A percentile compares a stretch with the other conserved stretches of the same genome.
These are phyloP conservation scores for Adrianichthys oophorus DNA, from an alignment of 2,797 vertebrate species.

Conservation along the genomic window DNA sequence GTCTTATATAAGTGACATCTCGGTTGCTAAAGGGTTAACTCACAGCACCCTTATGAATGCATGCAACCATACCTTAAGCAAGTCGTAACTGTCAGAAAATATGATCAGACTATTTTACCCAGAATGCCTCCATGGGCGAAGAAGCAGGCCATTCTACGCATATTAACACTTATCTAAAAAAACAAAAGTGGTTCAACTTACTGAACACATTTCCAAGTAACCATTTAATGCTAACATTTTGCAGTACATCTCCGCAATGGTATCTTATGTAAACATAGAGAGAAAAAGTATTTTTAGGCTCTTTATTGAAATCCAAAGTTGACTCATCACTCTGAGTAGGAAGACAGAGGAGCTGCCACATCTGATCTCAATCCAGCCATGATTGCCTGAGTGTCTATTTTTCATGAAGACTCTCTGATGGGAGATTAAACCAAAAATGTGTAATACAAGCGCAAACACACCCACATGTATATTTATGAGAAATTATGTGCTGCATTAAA, in stretches of 20 bases:
- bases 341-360: slow-evolving; percentile 30
- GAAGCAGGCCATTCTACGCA: too few relatives aligned
- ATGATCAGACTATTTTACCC: too few relatives aligned
- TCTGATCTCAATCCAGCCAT: slow-evolving; percentile 16
- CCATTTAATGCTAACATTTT: neutral
- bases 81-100: too few relatives aligned
- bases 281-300: slow-evolving; percentile 39
- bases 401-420: slow-evolving; percentile 1
- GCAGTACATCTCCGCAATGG: slow-evolving; percentile 15
- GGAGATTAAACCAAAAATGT: slow-evolving; percentile 7
- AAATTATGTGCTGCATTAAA: neutral
- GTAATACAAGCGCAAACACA: slow-evolving; percentile 7
- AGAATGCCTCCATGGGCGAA: too few relatives aligned
- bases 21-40: too few relatives aligned
- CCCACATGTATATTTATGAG: neutral
- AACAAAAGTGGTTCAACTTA: too few relatives aligned
- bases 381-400: slow-evolving; percentile 8
- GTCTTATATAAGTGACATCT: too few relatives aligned
- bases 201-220: too few relatives aligned
- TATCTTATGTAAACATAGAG: slow-evolving; percentile 11
- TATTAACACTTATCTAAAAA: too few relatives aligned
- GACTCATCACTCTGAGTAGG: slow-evolving; percentile 51
- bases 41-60: too few relatives aligned
- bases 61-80: too few relatives aligned
- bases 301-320: slow-evolving; percentile 31